Evolutionary conservation across 2,797 vertebrate species (phyloP).

Genomic region (Oreonectes daqikongensis): DNA sequence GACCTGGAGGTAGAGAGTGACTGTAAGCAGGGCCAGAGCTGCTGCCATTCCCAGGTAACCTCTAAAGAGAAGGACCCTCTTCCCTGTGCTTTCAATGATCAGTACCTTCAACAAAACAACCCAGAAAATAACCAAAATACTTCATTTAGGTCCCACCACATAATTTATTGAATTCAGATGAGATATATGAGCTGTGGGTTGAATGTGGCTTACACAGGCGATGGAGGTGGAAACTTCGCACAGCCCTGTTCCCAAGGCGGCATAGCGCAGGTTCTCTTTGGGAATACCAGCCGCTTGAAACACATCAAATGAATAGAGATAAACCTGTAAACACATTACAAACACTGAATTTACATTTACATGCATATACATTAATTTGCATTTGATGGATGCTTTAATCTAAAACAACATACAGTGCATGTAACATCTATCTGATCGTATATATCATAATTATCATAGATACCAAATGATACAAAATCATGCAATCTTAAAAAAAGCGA

Average conservation of each 20-base stretch:
- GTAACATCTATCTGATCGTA: too few species aligned
- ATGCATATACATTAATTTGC: too few species aligned
- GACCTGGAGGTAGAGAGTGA: constrained; percentile 58
- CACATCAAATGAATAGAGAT: constrained; percentile 81
- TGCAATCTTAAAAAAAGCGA: too few species aligned
- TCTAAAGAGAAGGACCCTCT: constrained; percentile 64
- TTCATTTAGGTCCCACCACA: background rate
- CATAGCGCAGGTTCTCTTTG: constrained; percentile 69
- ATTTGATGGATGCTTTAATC: too few species aligned
- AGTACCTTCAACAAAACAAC: constrained; percentile 69
- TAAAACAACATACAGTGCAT: too few species aligned
- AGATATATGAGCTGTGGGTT: background rate
- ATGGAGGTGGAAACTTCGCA: constrained; percentile 73
- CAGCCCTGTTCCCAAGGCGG: constrained; percentile 75
- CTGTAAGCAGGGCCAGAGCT: constrained; percentile 45
- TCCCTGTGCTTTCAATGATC: constrained; percentile 73
- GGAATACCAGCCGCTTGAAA: constrained; percentile 78
- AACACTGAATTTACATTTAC: background rate
- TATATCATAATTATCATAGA: background rate
- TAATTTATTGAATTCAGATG: background rate
- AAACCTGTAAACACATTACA: constrained; percentile 72
- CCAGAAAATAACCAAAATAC: background rate
- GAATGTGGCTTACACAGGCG: constrained; percentile 68
- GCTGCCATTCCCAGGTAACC: constrained; percentile 67
- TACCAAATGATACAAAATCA: too few species aligned